A percentile compares a stretch with the other conserved stretches of the same genome.
Conservation (phyloP, 1,140 invertebrate species). For the Megalopta genalis region DNA sequence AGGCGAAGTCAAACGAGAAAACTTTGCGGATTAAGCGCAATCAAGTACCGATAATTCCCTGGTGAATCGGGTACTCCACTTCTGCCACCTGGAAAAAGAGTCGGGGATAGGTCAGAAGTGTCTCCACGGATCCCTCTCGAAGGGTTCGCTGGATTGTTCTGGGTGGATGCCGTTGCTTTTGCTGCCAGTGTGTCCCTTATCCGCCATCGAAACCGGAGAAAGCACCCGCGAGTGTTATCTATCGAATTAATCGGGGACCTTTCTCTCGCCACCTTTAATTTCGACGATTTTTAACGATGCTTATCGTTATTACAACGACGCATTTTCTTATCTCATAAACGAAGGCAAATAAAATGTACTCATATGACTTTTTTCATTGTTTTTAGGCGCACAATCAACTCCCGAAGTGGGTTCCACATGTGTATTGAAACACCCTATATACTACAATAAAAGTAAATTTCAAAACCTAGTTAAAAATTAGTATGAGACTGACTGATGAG, state of each 20-base stretch:
- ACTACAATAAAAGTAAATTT: no score
- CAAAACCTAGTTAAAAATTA: no score
- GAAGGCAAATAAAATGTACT: no score
- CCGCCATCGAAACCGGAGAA: conserved; percentile 32
- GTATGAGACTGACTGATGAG: no score
- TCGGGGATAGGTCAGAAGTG: conserved; percentile 7
- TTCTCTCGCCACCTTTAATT: not conserved
- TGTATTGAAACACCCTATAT: no score
- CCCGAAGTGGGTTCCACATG: no score
- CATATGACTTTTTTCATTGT: no score
- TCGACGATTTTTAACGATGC: no score
- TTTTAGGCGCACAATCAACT: no score
- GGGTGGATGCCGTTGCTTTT: conserved; percentile 26
- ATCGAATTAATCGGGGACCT: conserved; percentile 60
- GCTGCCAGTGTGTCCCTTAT: conserved; percentile 31
- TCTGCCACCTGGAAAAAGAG: not conserved
- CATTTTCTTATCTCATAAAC: no score
- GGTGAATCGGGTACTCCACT: conserved; percentile 48
- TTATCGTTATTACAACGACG: no score
- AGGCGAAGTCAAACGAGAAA: conserved; percentile 63
- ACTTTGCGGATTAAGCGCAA: conserved; percentile 66
- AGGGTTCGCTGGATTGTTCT: conserved; percentile 46
- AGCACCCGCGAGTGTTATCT: conserved; percentile 56
- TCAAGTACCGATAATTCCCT: conserved; percentile 65
- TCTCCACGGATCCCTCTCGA: conserved; percentile 28